Percentiles rank a stretch among this genome's conserved stretches.
phyloP scores from a whole-genome alignment of 2,888 invertebrate species.

The Andrena flavipes region DNA sequence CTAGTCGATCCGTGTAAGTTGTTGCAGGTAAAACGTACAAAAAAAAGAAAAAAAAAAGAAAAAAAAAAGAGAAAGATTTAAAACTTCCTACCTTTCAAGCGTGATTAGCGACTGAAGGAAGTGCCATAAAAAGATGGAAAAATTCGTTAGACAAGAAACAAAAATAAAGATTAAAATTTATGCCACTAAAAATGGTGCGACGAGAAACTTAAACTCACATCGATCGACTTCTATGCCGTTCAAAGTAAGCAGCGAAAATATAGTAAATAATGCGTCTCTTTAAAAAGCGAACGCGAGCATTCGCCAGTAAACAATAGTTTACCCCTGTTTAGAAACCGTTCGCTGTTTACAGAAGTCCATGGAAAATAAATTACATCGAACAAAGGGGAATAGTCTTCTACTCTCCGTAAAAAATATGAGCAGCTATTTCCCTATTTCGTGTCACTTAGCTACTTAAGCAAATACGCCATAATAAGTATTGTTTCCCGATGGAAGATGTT shows the following conservation, averaged over 20 bases:
- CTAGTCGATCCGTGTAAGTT: conserved; percentile 27
- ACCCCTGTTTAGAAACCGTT: conserved; percentile 10
- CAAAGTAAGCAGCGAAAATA: neutral
- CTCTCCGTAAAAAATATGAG: conserved; percentile 67
- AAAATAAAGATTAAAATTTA: neutral
- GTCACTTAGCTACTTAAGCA: conserved; percentile 42
- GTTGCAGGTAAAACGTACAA: neutral
- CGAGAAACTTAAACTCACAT: conserved; percentile 1
- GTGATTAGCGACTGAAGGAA: neutral
- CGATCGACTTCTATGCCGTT: conserved; percentile 10
- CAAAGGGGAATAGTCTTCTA: conserved; percentile 60
- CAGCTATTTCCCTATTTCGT: conserved; percentile 53
- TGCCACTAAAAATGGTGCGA: neutral
- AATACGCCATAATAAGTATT: conserved; percentile 48
- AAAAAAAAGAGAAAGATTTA: neutral
- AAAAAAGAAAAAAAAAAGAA: neutral
- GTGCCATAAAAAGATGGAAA: neutral
- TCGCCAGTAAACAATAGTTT: conserved; percentile 2
- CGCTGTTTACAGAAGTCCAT: conserved; percentile 7
- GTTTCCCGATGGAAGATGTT: conserved; percentile 38
- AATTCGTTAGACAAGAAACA: neutral
- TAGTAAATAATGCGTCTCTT: neutral
- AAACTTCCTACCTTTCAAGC: neutral
- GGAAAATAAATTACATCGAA: conserved; percentile 46
- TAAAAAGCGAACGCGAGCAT: neutral